Evolutionary conservation across 2,888 invertebrate species (phyloP).

Genomic region (Eubasilissa splendida): DNA sequence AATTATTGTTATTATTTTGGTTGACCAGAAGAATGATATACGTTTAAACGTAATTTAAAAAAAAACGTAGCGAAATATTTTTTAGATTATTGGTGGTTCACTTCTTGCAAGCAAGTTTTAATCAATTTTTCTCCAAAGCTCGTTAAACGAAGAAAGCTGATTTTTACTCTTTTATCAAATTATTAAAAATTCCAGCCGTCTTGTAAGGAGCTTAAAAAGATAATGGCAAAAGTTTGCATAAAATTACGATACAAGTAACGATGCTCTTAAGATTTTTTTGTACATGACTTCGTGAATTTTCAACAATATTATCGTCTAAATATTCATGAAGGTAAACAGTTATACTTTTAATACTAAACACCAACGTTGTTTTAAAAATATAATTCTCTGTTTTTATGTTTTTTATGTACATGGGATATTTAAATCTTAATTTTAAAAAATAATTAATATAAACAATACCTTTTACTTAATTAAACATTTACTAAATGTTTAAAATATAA

Average conservation of each 20-base stretch:
- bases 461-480: no score
- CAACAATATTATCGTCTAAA: constrained; percentile 3
- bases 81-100: no score
- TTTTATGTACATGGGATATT: no score
- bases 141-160: constrained; percentile 13
- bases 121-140: constrained; percentile 22
- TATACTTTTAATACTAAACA: constrained; percentile 1
- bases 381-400: no score
- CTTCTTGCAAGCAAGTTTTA: neutral
- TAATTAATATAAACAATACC: no score
- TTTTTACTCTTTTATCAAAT: constrained; percentile 10
- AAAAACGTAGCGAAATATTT: no score
- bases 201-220: constrained; percentile 25
- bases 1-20: no score
- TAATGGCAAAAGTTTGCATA: constrained; percentile 22
- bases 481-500: no score
- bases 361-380: no score
- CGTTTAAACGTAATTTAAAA: no score
- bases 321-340: constrained; percentile 13
- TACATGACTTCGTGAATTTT: neutral
- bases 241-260: constrained; percentile 19
- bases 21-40: no score
- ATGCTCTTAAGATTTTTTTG: constrained; percentile 9
- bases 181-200: neutral
- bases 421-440: no score